These are phyloP conservation scores for Enteromius trimaculatus DNA, from an alignment of 2,797 vertebrate genomes.

Conservation along the genomic window DNA sequence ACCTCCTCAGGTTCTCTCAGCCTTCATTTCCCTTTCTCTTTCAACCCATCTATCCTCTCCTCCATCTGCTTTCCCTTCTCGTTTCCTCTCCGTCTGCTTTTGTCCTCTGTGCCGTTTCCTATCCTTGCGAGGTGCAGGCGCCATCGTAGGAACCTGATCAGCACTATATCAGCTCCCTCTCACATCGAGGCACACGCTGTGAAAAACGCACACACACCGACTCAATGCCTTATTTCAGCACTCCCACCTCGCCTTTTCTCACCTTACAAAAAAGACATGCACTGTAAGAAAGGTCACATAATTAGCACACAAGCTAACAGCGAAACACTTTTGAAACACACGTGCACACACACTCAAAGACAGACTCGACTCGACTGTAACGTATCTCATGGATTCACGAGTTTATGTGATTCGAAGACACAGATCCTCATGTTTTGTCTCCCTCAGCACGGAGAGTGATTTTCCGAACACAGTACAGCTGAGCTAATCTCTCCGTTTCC, in stretches of 20 bases:
- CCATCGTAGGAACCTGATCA: conserved; percentile 74
- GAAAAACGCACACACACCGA: conserved; percentile 34
- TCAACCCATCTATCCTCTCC: conserved; percentile 30
- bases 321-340: conserved; percentile 7
- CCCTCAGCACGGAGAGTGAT: conserved; percentile 22
- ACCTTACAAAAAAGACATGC: conserved; percentile 29
- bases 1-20: conserved; percentile 24
- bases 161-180: conserved; percentile 63
- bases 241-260: conserved; percentile 9
- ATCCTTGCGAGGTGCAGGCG: conserved; percentile 67
- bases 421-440: conserved; percentile 30
- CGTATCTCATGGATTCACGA: neutral
- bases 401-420: conserved; percentile 22
- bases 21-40: conserved; percentile 26
- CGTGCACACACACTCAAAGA: neutral
- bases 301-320: conserved; percentile 14
- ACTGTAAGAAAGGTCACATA: conserved; percentile 45
- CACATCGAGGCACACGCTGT: conserved; percentile 46
- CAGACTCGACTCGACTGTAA: neutral
- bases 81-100: conserved; percentile 51
- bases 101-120: conserved; percentile 75
- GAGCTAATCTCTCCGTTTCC: conserved; percentile 41
- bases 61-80: conserved; percentile 29
- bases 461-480: conserved; percentile 34
- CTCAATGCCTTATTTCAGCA: conserved; percentile 27